Evolutionary conservation across 2,113 vertebrate species (phyloP), one percentile per base, ranked within the genome.

Genomic region (Solenodon paradoxus): DNA sequence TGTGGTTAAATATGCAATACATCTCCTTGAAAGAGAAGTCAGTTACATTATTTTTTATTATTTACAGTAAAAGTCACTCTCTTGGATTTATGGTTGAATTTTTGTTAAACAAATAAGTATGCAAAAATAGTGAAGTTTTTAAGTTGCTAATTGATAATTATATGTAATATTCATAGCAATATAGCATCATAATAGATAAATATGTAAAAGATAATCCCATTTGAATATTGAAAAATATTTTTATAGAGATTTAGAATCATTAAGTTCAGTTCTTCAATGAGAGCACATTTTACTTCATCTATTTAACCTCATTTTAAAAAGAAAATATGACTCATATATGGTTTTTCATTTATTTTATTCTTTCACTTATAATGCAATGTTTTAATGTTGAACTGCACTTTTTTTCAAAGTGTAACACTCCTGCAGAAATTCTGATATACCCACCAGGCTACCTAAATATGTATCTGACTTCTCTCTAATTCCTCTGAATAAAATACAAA

Each of bases 71-170:
- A n/a, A 71, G 16, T 10, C 42, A 80, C 8, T 80, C 24, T 71
- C 19, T 87, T 87, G 61, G n/a, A 90, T 86, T 89, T 95, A 17
- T 92, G 72, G 55, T 64, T 83, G 83, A 83, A 79, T 89, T 53
- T 72, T 35, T 78, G 49, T 90, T 90, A 87, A 83, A 75, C 40
- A 88, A 78, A 74, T 32, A 59, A 74, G 72, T 63, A 81, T 77
- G 64, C 22, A 22, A 74, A 9, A 78, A 74, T 30, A 42, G 26
- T 24, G 38, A 59, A 93, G 59, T 64, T 71, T 92, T 89, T 82
- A 82, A 78, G 8, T 35, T 79, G 57, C 4, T 85, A 64, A 15
- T 53, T 93, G 53, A 85, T 61, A 91, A 88, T 66, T 86, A 49
- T 35, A 45, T 93, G 53, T 90, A 90, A 85, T 71, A 95, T 81